Conservation (phyloP, 1,140 invertebrate species). For the Pseudomyrmex flavicornis region DNA sequence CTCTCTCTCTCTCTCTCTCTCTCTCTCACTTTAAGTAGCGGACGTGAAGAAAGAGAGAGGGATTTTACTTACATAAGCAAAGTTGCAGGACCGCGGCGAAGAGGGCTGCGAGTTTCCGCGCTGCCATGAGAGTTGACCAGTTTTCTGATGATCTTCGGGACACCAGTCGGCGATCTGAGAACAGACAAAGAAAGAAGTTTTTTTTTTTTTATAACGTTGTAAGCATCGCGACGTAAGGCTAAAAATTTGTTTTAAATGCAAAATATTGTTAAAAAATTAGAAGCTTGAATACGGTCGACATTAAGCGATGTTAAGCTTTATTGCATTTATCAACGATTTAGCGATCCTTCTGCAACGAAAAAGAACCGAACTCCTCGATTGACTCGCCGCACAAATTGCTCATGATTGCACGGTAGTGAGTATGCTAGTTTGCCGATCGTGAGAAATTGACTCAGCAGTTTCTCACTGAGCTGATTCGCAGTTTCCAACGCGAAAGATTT, state of each 20-base stretch:
- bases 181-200: neutral
- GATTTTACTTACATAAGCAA: conserved; percentile 81
- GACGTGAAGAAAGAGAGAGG: neutral
- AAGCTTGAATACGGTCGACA: too few species aligned
- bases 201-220: too few species aligned
- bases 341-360: neutral
- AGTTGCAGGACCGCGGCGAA: conserved; percentile 80
- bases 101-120: conserved; percentile 80
- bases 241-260: too few species aligned
- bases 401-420: conserved; percentile 15
- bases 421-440: conserved; percentile 3
- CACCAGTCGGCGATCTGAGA: conserved; percentile 73
- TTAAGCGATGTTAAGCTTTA: neutral
- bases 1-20: too few species aligned
- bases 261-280: too few species aligned
- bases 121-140: conserved; percentile 81
- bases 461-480: neutral
- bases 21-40: too few species aligned
- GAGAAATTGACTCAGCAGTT: conserved; percentile 3
- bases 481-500: conserved; percentile 8
- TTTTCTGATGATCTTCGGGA: conserved; percentile 69
- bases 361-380: neutral
- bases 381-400: conserved; percentile 2
- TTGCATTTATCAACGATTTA: neutral
- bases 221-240: too few species aligned